phyloP scores from a whole-genome alignment of 2,888 invertebrate genomes.

The Epinotia demarniana region DNA sequence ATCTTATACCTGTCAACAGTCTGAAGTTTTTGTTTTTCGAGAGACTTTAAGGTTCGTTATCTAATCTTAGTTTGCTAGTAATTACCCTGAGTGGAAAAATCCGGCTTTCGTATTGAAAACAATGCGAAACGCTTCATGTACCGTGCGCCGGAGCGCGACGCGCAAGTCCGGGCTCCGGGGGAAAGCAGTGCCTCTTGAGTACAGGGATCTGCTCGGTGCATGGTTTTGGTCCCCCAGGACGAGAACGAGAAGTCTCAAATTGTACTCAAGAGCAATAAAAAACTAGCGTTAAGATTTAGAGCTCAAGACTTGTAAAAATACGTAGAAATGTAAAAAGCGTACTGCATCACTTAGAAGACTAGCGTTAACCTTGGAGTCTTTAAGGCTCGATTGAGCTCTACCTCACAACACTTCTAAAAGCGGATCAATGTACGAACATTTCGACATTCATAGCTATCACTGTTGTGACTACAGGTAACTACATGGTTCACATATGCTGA shows the following conservation, averaged over 20 bases:
- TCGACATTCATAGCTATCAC: too few species aligned
- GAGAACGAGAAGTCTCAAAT: neutral
- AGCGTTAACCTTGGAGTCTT: too few species aligned
- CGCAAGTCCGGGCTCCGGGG: constrained; percentile 48
- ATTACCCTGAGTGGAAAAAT: constrained; percentile 37
- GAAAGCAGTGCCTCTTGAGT: constrained; percentile 50
- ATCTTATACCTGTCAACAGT: neutral
- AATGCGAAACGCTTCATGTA: constrained; percentile 39
- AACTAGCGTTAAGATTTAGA: neutral
- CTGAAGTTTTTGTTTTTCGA: neutral
- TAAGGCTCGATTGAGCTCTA: too few species aligned
- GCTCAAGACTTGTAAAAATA: too few species aligned
- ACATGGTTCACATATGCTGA: too few species aligned
- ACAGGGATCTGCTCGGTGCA: constrained; percentile 1
- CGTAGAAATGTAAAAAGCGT: too few species aligned
- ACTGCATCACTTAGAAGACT: too few species aligned
- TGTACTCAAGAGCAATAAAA: neutral
- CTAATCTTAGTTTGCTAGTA: constrained; percentile 15
- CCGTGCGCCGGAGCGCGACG: constrained; percentile 45
- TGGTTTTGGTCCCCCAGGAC: neutral
- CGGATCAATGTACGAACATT: too few species aligned
- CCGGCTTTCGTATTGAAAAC: constrained; percentile 42
- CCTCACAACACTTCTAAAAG: too few species aligned
- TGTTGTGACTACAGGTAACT: too few species aligned
- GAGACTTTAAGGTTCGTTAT: constrained; percentile 6